Evolutionary conservation across 1,140 invertebrate genomes (phyloP).

Genomic region (Lordiphosa collinella): DNA sequence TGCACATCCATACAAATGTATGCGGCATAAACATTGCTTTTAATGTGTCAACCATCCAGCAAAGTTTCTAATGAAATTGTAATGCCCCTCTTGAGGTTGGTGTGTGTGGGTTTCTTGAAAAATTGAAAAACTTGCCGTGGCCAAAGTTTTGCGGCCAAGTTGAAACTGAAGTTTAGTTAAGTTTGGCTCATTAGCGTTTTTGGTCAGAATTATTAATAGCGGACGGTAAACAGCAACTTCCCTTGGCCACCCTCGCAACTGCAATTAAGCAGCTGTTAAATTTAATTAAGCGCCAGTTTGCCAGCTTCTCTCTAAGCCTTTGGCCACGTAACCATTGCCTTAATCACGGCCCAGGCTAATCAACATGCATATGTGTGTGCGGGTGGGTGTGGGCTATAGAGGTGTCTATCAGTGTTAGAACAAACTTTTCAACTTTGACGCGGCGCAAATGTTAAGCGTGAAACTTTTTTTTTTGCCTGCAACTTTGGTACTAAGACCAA

Average conservation of each 20-base stretch:
- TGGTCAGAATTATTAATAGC: conserved; percentile 75
- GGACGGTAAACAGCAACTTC: not conserved
- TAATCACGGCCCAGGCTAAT: conserved; percentile 67
- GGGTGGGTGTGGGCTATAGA: conserved; percentile 18
- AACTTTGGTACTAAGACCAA: conserved; percentile 46
- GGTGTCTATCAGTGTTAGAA: conserved; percentile 37
- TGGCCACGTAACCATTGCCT: conserved; percentile 42
- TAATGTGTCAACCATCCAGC: not conserved
- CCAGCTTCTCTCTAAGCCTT: conserved; percentile 40
- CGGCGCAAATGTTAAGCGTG: conserved; percentile 66
- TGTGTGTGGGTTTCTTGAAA: conserved; percentile 35
- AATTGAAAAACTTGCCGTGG: conserved; percentile 65
- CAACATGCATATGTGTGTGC: conserved; percentile 37
- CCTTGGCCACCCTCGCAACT: conserved; percentile 17
- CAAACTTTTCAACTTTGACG: conserved; percentile 68
- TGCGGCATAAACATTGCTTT: no score
- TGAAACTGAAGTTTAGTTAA: conserved; percentile 55
- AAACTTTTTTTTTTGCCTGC: conserved; percentile 43
- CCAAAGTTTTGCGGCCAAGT: conserved; percentile 36
- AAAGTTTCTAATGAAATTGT: conserved; percentile 8
- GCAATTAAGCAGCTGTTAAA: conserved; percentile 76
- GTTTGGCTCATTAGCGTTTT: conserved; percentile 69
- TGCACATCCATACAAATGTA: not conserved
- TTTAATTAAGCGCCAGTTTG: conserved; percentile 67
- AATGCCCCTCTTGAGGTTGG: conserved; percentile 11